These are phyloP conservation scores for Myotis vivesi DNA, from an alignment of 2,797 vertebrate species.

Conservation along the genomic window DNA sequence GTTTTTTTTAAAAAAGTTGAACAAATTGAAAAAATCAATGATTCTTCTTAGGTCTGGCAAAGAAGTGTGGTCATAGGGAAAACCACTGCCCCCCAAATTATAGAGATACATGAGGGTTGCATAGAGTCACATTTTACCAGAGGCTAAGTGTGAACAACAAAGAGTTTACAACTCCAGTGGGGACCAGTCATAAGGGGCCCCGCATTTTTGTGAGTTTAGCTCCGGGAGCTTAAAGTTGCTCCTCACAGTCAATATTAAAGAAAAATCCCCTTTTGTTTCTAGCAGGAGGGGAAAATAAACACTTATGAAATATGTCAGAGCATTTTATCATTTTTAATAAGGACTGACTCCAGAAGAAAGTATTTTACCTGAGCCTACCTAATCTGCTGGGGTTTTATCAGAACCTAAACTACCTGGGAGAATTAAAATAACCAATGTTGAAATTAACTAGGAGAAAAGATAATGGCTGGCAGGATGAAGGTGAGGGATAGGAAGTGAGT, in stretches of 20 bases:
- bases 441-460: too few relatives aligned
- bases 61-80: neutral
- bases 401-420: neutral
- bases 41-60: neutral
- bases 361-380: neutral
- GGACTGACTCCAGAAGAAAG: neutral
- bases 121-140: neutral
- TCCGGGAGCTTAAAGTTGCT: neutral
- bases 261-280: neutral
- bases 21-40: neutral
- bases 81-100: neutral
- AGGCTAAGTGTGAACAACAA: neutral
- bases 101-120: neutral
- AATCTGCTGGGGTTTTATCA: neutral
- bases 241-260: neutral
- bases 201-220: neutral
- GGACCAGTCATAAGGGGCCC: neutral
- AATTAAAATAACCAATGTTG: neutral
- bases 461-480: too few relatives aligned
- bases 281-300: neutral
- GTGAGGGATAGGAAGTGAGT: too few relatives aligned
- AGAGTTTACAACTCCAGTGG: neutral
- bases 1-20: too few relatives aligned
- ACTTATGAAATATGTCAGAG: neutral
- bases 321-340: neutral